These are phyloP conservation scores for Megastigmus dorsalis DNA, from an alignment of 2,888 invertebrate species.

Conservation along the genomic window DNA sequence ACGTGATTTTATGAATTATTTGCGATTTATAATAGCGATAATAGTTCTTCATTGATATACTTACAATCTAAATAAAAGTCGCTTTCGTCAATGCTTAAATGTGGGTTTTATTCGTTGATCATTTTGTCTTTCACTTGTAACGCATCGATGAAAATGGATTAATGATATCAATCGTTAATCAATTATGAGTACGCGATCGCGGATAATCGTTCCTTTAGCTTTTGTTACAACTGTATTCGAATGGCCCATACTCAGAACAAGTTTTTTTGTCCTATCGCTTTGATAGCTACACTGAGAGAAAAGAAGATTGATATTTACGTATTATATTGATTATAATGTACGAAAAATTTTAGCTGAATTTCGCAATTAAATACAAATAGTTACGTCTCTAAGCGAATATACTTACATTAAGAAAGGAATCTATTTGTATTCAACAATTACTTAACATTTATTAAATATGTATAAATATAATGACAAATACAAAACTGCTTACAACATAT, in stretches of 20 bases:
- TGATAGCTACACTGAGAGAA: not conserved
- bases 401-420: no score
- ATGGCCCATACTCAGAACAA: not conserved
- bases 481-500: not conserved
- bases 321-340: no score
- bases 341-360: no score
- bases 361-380: no score
- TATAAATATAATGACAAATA: conserved; percentile 10
- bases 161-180: conserved; percentile 6
- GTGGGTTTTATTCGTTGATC: not conserved
- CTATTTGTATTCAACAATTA: not conserved
- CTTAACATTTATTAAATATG: conserved; percentile 9
- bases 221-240: no score
- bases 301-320: not conserved
- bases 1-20: conserved; percentile 9
- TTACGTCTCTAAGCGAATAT: no score
- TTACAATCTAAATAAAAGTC: not conserved
- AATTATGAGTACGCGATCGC: conserved; percentile 2
- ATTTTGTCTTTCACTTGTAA: not conserved
- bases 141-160: not conserved
- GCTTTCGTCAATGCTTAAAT: not conserved
- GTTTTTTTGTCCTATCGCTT: not conserved
- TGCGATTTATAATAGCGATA: not conserved
- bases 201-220: not conserved
- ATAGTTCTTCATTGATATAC: not conserved